These are phyloP conservation scores for Scaptomyza cyrtandrae DNA, from an alignment of 2,888 invertebrate genomes.

Conservation along the genomic window DNA sequence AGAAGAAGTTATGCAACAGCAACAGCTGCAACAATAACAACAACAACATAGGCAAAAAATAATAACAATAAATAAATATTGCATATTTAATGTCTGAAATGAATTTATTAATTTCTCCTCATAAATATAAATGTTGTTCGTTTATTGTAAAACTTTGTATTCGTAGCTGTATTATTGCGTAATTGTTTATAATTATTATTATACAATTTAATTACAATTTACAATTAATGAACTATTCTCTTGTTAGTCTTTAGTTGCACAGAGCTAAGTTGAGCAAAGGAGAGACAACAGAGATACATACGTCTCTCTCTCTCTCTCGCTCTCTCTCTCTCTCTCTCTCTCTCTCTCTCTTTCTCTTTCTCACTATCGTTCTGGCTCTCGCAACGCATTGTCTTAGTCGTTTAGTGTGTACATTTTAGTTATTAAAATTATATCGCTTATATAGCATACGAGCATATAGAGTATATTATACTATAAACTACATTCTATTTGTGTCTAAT, in stretches of 20 bases:
- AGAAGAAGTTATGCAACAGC: constrained; percentile 34
- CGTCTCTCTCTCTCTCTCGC: background rate
- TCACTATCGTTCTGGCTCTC: constrained; percentile 26
- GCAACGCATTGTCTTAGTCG: constrained; percentile 76
- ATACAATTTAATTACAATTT: constrained; percentile 46
- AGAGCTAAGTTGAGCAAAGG: constrained; percentile 22
- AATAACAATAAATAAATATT: constrained; percentile 18
- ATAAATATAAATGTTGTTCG: constrained; percentile 72
- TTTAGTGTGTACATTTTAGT: constrained; percentile 79
- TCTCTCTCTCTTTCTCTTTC: constrained; percentile 2
- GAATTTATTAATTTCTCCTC: constrained; percentile 77
- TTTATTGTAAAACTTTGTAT: constrained; percentile 39
- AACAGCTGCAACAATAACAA: constrained; percentile 26
- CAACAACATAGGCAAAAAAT: constrained; percentile 7
- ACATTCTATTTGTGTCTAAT: constrained; percentile 81
- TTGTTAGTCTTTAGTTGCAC: constrained; percentile 62
- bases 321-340: constrained; percentile 2
- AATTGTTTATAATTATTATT: constrained; percentile 49
- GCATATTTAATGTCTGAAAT: constrained; percentile 62
- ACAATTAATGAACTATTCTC: constrained; percentile 44
- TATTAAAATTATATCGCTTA: constrained; percentile 72
- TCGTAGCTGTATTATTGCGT: constrained; percentile 28
- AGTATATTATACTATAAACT: constrained; percentile 57
- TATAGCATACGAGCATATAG: constrained; percentile 68
- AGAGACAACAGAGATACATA: background rate